Evolutionary conservation across 2,797 vertebrate species (phyloP).

Genomic region (Chiloscyllium punctatum): DNA sequence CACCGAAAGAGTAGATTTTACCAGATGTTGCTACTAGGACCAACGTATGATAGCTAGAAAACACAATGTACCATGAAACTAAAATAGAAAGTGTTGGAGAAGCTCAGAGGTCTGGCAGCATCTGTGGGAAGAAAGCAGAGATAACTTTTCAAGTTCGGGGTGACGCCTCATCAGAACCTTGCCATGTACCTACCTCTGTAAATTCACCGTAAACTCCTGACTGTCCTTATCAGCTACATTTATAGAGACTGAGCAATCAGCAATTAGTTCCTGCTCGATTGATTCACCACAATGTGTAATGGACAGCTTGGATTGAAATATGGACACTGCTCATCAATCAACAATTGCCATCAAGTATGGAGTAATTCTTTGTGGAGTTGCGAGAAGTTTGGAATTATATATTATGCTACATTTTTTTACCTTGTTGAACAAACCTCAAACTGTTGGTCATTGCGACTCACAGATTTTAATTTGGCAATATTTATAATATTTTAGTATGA

Average conservation of each 20-base stretch:
- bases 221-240: rapidly evolving
- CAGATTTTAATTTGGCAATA: not conserved
- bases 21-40: slow-evolving; percentile 57
- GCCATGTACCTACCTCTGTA: no score
- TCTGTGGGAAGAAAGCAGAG: no score
- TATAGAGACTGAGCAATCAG: not conserved
- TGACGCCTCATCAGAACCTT: no score
- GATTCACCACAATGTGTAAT: not conserved
- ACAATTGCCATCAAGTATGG: not conserved
- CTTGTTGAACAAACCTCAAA: not conserved
- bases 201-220: not conserved
- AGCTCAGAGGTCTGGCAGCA: no score
- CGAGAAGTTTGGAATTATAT: not conserved
- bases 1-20: slow-evolving; percentile 67
- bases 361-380: not conserved
- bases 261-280: not conserved
- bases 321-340: not conserved
- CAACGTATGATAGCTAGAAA: slow-evolving; percentile 64
- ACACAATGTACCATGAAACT: not conserved
- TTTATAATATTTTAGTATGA: no score
- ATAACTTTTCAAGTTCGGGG: no score
- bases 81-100: no score
- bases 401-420: not conserved
- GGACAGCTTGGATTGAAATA: not conserved
- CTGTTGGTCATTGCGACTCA: not conserved